Percentiles rank a stretch among this genome's conserved stretches.
These are phyloP conservation scores for Trachymyrmex septentrionalis DNA, from an alignment of 1,140 invertebrate species.

Conservation along the genomic window DNA sequence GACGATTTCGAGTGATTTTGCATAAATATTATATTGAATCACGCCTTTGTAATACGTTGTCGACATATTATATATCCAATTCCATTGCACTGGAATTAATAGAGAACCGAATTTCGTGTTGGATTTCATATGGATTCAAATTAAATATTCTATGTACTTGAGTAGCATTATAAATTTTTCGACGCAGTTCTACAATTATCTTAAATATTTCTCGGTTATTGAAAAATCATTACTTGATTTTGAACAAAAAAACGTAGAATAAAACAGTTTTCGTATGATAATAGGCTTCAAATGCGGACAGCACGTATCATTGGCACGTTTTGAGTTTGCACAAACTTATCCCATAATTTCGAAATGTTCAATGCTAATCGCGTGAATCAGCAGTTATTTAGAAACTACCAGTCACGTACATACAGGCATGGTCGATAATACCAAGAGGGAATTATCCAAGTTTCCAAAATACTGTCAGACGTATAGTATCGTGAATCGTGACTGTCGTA, in stretches of 20 bases:
- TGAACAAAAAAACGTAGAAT: not conserved
- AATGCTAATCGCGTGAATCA: not conserved
- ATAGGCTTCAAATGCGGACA: not conserved
- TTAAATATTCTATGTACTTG: not conserved
- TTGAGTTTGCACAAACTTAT: not conserved
- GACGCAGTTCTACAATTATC: not conserved
- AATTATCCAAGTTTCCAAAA: conserved; percentile 37
- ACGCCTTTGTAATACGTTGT: conserved; percentile 7
- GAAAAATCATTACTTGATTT: not conserved
- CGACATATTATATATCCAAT: conserved; percentile 28
- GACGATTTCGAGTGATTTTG: conserved; percentile 6
- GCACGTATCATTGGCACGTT: not conserved
- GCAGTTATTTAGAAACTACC: not conserved
- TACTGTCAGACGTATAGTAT: conserved; percentile 12
- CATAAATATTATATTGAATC: conserved; percentile 39
- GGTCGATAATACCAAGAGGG: not conserved
- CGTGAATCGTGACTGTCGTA: conserved; percentile 34
- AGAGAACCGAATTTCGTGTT: conserved; percentile 18
- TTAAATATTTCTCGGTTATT: not conserved
- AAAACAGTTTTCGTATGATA: not conserved
- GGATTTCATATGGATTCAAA: conserved; percentile 2
- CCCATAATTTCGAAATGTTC: not conserved
- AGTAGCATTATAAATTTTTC: conserved; percentile 23
- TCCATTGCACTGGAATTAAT: conserved; percentile 35
- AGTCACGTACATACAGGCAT: not conserved